These are phyloP conservation scores for Calosoma granatense DNA, from an alignment of 1,140 invertebrate genomes.

Conservation along the genomic window DNA sequence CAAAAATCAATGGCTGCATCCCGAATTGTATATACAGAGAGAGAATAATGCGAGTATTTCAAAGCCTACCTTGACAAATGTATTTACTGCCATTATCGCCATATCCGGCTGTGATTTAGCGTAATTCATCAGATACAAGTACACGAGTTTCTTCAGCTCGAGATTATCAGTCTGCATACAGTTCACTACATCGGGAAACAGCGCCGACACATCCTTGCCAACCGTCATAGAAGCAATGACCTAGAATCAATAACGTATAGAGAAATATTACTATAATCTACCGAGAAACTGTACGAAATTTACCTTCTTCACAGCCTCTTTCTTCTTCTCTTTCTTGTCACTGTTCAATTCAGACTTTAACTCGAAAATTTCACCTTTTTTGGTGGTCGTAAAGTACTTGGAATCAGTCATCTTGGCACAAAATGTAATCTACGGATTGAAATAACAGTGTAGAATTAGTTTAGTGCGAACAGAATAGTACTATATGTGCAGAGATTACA, in stretches of 20 bases:
- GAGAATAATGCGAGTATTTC: neutral
- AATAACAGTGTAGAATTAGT: neutral
- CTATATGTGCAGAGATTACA: neutral
- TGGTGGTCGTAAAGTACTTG: conserved; percentile 99
- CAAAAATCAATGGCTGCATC: conserved; percentile 10
- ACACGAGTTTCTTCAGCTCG: conserved; percentile 98
- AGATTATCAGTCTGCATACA: conserved; percentile 99
- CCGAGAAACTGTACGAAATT: conserved; percentile 13
- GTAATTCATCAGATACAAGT: conserved; percentile 99
- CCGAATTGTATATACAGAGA: no score
- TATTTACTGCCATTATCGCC: conserved; percentile 99
- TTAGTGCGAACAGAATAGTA: neutral
- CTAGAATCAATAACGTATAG: conserved; percentile 35
- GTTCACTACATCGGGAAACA: conserved; percentile 99
- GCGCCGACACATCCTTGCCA: conserved; percentile 88
- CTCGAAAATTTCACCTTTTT: conserved; percentile 99
- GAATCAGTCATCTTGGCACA: conserved; percentile 84
- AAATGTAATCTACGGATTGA: neutral
- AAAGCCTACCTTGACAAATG: conserved; percentile 89
- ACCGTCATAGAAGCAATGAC: conserved; percentile 99
- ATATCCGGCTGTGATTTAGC: conserved; percentile 99
- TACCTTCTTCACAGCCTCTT: conserved; percentile 98
- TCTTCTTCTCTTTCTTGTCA: conserved; percentile 99
- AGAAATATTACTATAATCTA: conserved; percentile 11
- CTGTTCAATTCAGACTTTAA: conserved; percentile 98